Conservation (phyloP, 2,888 invertebrate species). For the Nomada fabriciana region DNA sequence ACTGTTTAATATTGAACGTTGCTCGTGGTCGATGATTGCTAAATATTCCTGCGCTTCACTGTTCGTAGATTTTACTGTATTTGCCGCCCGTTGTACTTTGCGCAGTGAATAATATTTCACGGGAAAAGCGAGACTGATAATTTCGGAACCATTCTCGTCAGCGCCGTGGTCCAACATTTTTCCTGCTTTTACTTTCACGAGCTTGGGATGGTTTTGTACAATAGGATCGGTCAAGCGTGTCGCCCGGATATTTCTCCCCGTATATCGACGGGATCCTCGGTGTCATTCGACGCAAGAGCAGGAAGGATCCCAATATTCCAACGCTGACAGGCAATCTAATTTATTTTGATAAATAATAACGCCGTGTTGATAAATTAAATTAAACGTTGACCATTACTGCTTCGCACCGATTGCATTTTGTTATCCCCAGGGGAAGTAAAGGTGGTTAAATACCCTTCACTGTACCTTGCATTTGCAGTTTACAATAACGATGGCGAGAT, state of each 20-base stretch:
- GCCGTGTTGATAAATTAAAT: background rate
- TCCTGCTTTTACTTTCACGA: slow-evolving; percentile 43
- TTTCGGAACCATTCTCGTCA: slow-evolving; percentile 68
- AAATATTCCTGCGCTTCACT: too few species aligned
- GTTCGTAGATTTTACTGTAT: slow-evolving; percentile 50
- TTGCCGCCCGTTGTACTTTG: too few species aligned
- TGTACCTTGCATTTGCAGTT: background rate
- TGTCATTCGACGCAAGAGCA: slow-evolving; percentile 54
- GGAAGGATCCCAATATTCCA: slow-evolving; percentile 6
- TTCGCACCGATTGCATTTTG: too few species aligned
- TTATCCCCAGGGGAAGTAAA: background rate
- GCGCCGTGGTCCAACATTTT: slow-evolving; percentile 52
- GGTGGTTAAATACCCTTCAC: background rate
- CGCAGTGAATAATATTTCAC: slow-evolving; percentile 10
- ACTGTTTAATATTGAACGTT: background rate
- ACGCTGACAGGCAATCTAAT: background rate
- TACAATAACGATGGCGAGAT: background rate
- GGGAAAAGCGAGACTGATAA: slow-evolving; percentile 40
- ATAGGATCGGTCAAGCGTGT: slow-evolving; percentile 77
- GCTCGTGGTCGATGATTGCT: too few species aligned
- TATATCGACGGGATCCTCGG: slow-evolving; percentile 71
- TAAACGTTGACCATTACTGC: too few species aligned
- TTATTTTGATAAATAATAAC: background rate
- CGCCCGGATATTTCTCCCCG: slow-evolving; percentile 76
- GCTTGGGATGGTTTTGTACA: slow-evolving; percentile 64